phyloP scores from a whole-genome alignment of 2,888 invertebrate species.

The Cephus rjabovi region DNA sequence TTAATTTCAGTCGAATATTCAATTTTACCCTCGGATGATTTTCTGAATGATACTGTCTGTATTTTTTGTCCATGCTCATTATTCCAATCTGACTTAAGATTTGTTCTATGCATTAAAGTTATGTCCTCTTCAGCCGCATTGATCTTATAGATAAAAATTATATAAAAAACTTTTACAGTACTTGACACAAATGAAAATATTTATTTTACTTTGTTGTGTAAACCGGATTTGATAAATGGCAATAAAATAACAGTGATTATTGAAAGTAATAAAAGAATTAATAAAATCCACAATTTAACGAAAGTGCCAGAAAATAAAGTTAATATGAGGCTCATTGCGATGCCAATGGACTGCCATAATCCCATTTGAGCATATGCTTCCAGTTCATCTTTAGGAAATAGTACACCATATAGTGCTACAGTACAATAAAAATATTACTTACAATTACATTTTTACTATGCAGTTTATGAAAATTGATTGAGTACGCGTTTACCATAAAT shows the following conservation, averaged over 20 bases:
- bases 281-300: not conserved
- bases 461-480: not conserved
- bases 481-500: not conserved
- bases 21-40: not conserved
- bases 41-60: not conserved
- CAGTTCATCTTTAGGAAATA: not conserved
- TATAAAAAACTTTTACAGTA: not conserved
- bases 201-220: not conserved
- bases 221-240: not conserved
- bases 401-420: not conserved
- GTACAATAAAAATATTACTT: not conserved
- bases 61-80: not conserved
- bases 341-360: not conserved
- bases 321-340: not conserved
- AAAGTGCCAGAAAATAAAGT: not conserved
- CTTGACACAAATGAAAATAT: not conserved
- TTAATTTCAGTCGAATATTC: not conserved
- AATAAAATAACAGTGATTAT: not conserved
- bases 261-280: not conserved
- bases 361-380: not conserved
- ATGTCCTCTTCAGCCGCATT: not conserved
- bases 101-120: not conserved
- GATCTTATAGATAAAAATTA: not conserved
- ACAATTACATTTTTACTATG: not conserved
- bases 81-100: not conserved